Percentiles rank a stretch among this genome's conserved stretches.
Conservation (phyloP, 2,797 vertebrate genomes). For the Parotocinclus haroldoi region DNA sequence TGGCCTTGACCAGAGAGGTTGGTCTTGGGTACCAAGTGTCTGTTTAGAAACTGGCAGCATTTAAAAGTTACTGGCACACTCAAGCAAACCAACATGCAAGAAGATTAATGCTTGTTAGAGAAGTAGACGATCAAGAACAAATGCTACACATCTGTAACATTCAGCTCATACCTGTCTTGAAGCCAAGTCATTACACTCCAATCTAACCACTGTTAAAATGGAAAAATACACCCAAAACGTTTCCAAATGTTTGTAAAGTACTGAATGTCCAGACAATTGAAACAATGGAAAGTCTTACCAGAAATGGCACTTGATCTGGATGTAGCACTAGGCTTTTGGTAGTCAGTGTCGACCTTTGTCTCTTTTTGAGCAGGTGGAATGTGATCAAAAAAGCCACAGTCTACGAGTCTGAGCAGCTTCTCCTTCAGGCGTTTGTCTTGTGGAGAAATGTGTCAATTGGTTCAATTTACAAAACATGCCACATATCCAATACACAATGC, state of each 20-base stretch:
- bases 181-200: conserved; percentile 69
- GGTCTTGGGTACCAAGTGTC: conserved; percentile 71
- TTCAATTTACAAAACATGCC: too few relatives aligned
- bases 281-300: conserved; percentile 50
- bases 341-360: conserved; percentile 46
- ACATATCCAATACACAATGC: too few relatives aligned
- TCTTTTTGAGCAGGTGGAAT: conserved; percentile 70
- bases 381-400: conserved; percentile 86
- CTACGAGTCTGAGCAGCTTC: conserved; percentile 77
- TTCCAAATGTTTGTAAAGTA: background rate
- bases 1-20: conserved; percentile 58
- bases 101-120: too few relatives aligned
- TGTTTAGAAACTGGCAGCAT: conserved; percentile 80
- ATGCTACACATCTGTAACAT: background rate
- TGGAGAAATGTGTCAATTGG: conserved; percentile 19
- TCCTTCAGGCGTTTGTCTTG: conserved; percentile 88
- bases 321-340: conserved; percentile 52
- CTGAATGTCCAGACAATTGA: background rate
- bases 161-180: conserved; percentile 78
- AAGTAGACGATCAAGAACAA: background rate
- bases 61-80: conserved; percentile 40
- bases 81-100: background rate
- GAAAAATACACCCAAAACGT: conserved; percentile 14
- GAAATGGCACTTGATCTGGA: conserved; percentile 48
- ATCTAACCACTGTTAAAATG: conserved; percentile 64